Conservation (phyloP, 2,888 invertebrate species). For the Cinara cedri region DNA sequence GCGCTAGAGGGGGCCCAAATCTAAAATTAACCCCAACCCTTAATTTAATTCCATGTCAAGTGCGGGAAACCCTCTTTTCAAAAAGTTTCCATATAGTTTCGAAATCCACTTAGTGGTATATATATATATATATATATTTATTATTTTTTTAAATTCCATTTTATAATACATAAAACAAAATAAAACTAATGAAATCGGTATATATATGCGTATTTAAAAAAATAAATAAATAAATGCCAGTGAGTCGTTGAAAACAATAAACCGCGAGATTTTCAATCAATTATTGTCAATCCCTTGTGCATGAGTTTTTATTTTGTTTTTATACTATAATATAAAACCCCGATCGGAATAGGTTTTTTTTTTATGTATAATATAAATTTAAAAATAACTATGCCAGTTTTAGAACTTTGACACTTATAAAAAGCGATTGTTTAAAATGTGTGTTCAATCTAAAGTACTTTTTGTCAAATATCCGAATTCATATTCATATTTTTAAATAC, state of each 20-base stretch:
- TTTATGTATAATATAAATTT: too few species aligned
- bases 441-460: too few species aligned
- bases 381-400: too few species aligned
- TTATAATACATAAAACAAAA: not conserved
- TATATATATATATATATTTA: too few species aligned
- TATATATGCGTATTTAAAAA: not conserved
- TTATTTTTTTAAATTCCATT: conserved; percentile 23
- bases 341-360: not conserved
- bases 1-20: conserved; percentile 11
- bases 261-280: too few species aligned
- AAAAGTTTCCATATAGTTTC: conserved; percentile 34
- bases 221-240: too few species aligned
- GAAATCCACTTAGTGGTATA: conserved; percentile 37
- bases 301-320: too few species aligned
- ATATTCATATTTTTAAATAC: too few species aligned
- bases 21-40: conserved; percentile 48
- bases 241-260: not conserved
- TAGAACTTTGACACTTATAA: too few species aligned
- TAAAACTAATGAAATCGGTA: conserved; percentile 2
- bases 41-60: conserved; percentile 39
- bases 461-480: too few species aligned
- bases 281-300: too few species aligned
- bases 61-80: conserved; percentile 26
- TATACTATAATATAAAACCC: not conserved
- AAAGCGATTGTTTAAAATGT: too few species aligned